These are phyloP conservation scores for Enchytraeus crypticus DNA, from an alignment of 2,888 invertebrate species.

Conservation along the genomic window DNA sequence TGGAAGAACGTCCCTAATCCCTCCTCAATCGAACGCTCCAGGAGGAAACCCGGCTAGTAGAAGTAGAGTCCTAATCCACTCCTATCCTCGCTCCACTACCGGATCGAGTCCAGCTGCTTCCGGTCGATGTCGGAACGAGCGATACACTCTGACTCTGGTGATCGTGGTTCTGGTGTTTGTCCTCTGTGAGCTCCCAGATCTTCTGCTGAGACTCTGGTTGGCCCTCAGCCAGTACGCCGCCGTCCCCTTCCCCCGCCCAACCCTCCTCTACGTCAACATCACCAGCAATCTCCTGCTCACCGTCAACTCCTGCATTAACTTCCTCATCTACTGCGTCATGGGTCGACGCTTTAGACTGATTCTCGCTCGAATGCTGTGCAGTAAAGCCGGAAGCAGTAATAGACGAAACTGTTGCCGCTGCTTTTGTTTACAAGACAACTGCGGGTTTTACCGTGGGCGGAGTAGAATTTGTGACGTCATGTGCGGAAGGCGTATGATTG, in stretches of 20 bases:
- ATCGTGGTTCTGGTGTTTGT: slow-evolving; percentile 25
- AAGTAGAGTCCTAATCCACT: no score
- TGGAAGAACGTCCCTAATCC: no score
- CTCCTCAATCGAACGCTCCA: no score
- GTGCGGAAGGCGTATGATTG: no score
- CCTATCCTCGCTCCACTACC: not conserved
- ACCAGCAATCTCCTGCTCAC: slow-evolving; percentile 24
- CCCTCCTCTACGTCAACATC: slow-evolving; percentile 20
- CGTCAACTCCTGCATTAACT: slow-evolving; percentile 26
- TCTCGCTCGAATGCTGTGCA: no score
- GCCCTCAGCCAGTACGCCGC: slow-evolving; percentile 11
- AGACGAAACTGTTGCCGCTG: no score
- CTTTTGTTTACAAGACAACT: no score
- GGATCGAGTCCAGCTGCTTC: not conserved
- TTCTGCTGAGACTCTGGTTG: slow-evolving; percentile 22
- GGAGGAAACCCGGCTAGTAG: no score
- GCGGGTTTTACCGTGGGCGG: no score
- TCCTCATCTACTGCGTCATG: slow-evolving; percentile 28
- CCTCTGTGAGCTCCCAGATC: slow-evolving; percentile 25
- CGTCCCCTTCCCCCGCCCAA: slow-evolving; percentile 4
- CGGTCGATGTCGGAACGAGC: slow-evolving; percentile 8
- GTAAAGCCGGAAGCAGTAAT: no score
- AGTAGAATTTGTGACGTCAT: no score
- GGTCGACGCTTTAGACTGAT: slow-evolving; percentile 23
- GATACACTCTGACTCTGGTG: slow-evolving; percentile 24